Evolutionary conservation across 2,797 vertebrate genomes (phyloP).

Genomic region (Sarcophilus harrisii): DNA sequence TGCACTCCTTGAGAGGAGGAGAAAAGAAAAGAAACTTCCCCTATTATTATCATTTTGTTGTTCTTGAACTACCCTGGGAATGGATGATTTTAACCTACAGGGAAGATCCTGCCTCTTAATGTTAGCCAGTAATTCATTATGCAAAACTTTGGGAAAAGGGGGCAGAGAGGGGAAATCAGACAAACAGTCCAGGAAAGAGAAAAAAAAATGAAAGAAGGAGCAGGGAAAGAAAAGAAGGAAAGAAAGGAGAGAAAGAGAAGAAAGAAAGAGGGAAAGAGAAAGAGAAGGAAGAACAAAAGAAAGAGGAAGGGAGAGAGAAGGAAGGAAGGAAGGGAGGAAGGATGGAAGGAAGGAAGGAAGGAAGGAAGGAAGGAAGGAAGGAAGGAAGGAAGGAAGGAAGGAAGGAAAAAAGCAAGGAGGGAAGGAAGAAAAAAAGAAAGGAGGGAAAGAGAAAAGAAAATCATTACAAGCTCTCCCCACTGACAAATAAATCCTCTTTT

Average conservation of each 20-base stretch:
- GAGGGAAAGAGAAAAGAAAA: not conserved
- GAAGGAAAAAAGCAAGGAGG: fast-evolving
- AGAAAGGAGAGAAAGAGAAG: not conserved
- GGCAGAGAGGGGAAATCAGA: not conserved
- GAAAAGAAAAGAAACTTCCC: not conserved
- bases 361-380: not conserved
- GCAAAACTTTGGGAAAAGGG: conserved; percentile 35
- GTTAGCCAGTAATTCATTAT: conserved; percentile 50
- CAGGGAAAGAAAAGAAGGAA: not conserved
- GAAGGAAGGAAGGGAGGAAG: not conserved
- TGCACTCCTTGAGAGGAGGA: not conserved
- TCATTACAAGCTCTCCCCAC: not conserved
- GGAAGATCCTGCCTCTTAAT: conserved; percentile 19
- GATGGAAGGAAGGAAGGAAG: not conserved
- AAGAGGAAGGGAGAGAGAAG: fast-evolving
- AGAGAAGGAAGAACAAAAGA: too few species aligned
- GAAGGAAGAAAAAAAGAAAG: fast-evolving
- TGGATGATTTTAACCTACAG: conserved; percentile 20
- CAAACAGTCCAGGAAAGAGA: not conserved
- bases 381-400: not conserved
- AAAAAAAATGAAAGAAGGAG: not conserved
- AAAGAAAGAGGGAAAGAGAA: too few species aligned
- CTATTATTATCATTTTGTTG: not conserved
- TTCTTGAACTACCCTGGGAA: conserved; percentile 3
- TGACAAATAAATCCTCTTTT: conserved; percentile 45